phyloP scores from a whole-genome alignment of 64 coral and sea anemone genomes.

The Pocillopora verrucosa region DNA sequence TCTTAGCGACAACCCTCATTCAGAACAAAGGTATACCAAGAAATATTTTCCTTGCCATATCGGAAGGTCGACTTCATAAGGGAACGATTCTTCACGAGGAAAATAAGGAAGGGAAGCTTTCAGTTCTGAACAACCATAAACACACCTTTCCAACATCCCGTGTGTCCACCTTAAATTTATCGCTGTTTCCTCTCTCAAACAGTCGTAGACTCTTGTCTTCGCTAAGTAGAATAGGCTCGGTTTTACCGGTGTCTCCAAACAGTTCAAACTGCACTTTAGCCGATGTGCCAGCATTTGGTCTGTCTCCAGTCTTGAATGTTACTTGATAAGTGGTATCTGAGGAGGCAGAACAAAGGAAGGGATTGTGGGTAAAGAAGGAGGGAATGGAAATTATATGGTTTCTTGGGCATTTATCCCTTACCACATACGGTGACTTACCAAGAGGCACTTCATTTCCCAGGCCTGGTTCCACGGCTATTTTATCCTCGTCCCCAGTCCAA shows the following conservation, averaged over 20 bases:
- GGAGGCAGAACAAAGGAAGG: background rate
- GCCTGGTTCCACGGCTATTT: conserved; percentile 12
- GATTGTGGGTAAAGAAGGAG: too few species aligned
- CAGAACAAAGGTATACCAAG: too few species aligned
- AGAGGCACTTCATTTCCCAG: conserved; percentile 11
- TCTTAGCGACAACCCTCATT: too few species aligned
- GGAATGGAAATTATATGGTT: too few species aligned
- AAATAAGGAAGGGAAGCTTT: too few species aligned
- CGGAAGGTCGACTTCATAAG: too few species aligned
- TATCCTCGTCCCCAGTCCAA: conserved; percentile 57
- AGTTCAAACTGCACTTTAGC: conserved; percentile 67
- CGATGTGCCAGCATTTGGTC: conserved; percentile 47
- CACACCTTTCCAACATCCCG: conserved; percentile 64
- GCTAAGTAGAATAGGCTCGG: conserved; percentile 48
- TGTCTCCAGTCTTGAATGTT: conserved; percentile 59
- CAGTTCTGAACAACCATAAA: background rate
- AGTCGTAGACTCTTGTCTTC: conserved; percentile 38
- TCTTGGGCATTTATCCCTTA: background rate
- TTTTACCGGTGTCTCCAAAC: conserved; percentile 48
- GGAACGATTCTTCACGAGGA: too few species aligned
- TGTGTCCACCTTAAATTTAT: conserved; percentile 70
- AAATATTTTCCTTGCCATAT: too few species aligned
- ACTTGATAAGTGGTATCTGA: conserved; percentile 57
- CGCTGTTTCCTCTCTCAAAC: conserved; percentile 51
- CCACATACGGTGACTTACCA: background rate